Conservation (phyloP, 2,797 vertebrate species). For the Thalassophryne amazonica region DNA sequence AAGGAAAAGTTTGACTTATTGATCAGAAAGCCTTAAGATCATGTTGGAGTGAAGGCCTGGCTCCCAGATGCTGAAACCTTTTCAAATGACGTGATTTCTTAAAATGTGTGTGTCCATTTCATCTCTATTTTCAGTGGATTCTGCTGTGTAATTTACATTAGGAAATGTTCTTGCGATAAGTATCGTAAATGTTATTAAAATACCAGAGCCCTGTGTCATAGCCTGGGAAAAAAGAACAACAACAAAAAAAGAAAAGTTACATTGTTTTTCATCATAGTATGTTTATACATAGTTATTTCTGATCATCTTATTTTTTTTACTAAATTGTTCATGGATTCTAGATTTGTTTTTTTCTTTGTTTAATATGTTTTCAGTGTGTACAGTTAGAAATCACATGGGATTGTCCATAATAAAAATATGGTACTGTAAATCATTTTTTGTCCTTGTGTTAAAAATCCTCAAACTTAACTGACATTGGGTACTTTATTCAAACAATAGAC, state of each 20-base stretch:
- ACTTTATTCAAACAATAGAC: no score
- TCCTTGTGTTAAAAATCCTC: slow-evolving; percentile 3
- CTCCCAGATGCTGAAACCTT: no score
- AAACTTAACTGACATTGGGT: background rate
- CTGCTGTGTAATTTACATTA: slow-evolving; percentile 6
- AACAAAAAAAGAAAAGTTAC: background rate
- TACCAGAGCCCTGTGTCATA: slow-evolving; percentile 3
- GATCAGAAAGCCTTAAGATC: slow-evolving; percentile 10
- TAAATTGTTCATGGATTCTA: slow-evolving; percentile 27
- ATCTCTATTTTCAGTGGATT: background rate
- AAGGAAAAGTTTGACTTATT: slow-evolving; percentile 5
- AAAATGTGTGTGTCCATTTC: slow-evolving; percentile 1
- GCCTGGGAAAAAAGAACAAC: slow-evolving; percentile 10
- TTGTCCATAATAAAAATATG: slow-evolving; percentile 38
- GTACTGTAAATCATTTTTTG: background rate
- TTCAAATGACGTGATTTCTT: no score
- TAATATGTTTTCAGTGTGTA: slow-evolving; percentile 30
- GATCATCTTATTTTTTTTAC: slow-evolving; percentile 1
- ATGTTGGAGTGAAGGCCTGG: no score
- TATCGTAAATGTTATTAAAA: slow-evolving; percentile 29
- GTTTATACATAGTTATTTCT: slow-evolving; percentile 22
- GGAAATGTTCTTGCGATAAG: slow-evolving; percentile 22
- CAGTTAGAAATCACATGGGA: slow-evolving; percentile 22
- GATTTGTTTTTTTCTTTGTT: slow-evolving; percentile 8
- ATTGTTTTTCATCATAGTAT: slow-evolving; percentile 20